These are phyloP conservation scores for Catocala nupta DNA, from an alignment of 2,888 invertebrate genomes.

Conservation along the genomic window DNA sequence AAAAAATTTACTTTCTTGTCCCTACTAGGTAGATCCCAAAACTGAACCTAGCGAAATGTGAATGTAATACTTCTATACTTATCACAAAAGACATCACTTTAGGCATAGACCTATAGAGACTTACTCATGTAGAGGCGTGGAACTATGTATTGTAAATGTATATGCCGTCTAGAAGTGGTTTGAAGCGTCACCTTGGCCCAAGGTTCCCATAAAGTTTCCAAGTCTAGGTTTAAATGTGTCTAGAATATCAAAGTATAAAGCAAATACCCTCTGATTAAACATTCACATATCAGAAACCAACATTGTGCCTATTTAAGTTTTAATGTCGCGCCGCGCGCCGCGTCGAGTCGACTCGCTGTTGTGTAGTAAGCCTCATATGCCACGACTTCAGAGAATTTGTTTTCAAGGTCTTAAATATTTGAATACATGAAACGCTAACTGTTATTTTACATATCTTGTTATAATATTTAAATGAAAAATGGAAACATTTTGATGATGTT, in stretches of 20 bases:
- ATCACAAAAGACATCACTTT: too few species aligned
- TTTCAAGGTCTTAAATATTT: conserved; percentile 9
- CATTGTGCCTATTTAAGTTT: conserved; percentile 33
- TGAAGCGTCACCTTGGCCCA: too few species aligned
- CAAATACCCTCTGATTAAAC: conserved; percentile 20
- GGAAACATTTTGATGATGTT: too few species aligned
- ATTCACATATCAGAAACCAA: conserved; percentile 28
- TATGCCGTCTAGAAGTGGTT: neutral
- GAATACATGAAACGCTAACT: conserved; percentile 1
- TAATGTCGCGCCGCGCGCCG: conserved; percentile 23
- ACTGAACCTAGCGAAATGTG: too few species aligned
- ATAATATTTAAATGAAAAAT: neutral
- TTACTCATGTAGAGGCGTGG: too few species aligned
- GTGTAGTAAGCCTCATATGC: conserved; percentile 7
- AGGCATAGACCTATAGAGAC: too few species aligned
- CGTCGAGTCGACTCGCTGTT: conserved; percentile 2
- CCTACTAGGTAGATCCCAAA: too few species aligned
- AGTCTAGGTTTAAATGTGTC: neutral
- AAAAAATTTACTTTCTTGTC: too few species aligned
- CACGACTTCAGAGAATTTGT: conserved; percentile 23
- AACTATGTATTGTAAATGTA: too few species aligned
- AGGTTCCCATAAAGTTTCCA: neutral
- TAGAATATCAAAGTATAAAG: conserved; percentile 14
- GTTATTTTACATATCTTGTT: neutral
- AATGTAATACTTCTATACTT: too few species aligned